A percentile compares a stretch with the other conserved stretches of the same genome.
Evolutionary conservation across 1,140 invertebrate genomes (phyloP).

Genomic region (Lepidurus arcticus): DNA sequence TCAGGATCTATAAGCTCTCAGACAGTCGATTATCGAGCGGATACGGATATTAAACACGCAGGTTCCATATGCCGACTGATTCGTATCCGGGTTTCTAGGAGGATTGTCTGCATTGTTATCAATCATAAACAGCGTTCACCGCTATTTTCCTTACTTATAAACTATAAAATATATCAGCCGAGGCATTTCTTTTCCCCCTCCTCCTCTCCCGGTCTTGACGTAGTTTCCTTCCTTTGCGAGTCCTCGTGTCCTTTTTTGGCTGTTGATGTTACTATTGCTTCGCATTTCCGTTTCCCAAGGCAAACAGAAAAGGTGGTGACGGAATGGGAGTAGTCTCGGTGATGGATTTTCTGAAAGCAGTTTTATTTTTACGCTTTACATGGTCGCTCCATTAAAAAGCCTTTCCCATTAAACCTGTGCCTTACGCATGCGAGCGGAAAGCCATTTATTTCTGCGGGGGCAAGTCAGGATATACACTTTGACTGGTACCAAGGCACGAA

Average conservation of each 20-base stretch:
- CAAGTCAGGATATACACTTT: not conserved
- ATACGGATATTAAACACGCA: not conserved
- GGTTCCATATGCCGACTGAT: not conserved
- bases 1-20: not conserved
- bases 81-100: not conserved
- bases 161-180: not conserved
- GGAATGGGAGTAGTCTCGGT: not conserved
- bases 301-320: not conserved
- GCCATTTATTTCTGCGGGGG: not conserved
- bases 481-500: not conserved
- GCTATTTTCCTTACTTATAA: not conserved
- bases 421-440: conserved; percentile 16
- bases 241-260: not conserved
- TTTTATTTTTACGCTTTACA: conserved; percentile 22
- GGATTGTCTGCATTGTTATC: not conserved
- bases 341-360: conserved; percentile 21
- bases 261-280: not conserved
- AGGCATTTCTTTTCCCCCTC: not conserved
- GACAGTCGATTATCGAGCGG: not conserved
- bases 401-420: conserved; percentile 12
- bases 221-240: not conserved
- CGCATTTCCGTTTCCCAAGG: not conserved
- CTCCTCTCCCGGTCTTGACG: not conserved
- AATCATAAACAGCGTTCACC: conserved; percentile 4
- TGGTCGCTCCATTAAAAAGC: conserved; percentile 21